Base-by-base conservation (phyloP, 2,797 vertebrate genomes). In the Podargus strigoides region DNA sequence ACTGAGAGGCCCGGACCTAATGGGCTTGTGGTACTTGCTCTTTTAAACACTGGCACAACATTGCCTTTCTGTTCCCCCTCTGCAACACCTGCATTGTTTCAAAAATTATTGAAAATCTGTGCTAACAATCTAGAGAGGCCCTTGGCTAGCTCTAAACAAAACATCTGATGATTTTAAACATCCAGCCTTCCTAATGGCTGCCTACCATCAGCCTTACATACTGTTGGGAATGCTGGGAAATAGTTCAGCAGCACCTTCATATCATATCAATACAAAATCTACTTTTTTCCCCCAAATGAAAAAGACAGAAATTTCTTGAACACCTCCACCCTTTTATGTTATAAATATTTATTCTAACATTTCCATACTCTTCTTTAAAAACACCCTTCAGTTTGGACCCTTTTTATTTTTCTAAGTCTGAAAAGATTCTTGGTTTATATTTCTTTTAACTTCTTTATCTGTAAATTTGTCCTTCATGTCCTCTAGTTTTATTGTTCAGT, bases 351-450 rank as follows among this genome's bases (percentile, higher is more conserved):
- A 53, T 77, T 70, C 12, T 53, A 46, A 63, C 15, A 42, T 36
- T 39, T 93, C 66, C 4, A 32, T 36, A 24, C 60, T 63, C 17
- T 59, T 79, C 41, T 46, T 74, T 64, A 73, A 75, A 66, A 93
- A 23, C 6, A 23, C 1, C 11, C 2, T 77, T 68, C 44, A 63
- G 16, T 26, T 86, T 0, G 3, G 6, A 12, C 3, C 4, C 2
- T 16, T 89, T 78, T 55, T 55, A 64, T 84, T 86, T 7, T 42
- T 72, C 7, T 52, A 62, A 72, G 9, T 37, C 14, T 74, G 32
- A 67, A 92, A 85, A 46, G 0, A 64, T 15, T 44, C 1, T 70
- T 58, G 8, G 78, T 66, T 55, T 46, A 9, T 42, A 82, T 88
- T 74, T 63, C 10, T 63, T 75, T 68, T 28, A 55, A 15, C 2